Percentiles rank a stretch among this genome's conserved stretches.
Evolutionary conservation across 2,113 vertebrate genomes (phyloP).

Genomic region (Perca fluviatilis): DNA sequence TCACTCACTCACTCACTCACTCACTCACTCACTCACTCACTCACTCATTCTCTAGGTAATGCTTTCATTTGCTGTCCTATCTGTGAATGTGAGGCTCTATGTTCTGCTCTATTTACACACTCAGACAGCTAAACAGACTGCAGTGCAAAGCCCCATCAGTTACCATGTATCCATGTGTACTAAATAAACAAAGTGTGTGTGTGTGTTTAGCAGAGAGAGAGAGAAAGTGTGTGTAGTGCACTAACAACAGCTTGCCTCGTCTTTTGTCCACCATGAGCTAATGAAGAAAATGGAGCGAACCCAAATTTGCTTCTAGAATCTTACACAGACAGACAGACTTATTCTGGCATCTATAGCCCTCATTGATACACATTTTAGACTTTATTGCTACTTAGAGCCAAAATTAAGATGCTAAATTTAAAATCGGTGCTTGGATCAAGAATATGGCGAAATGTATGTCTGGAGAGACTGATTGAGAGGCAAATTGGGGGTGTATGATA

Average conservation of each 20-base stretch:
- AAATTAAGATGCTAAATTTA: neutral
- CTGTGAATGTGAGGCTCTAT: neutral
- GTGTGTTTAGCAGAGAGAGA: neutral
- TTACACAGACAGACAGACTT: conserved; percentile 7
- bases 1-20: neutral
- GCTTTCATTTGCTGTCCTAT: neutral
- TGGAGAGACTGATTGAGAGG: too few species aligned
- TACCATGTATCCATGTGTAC: conserved; percentile 39
- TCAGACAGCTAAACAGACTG: conserved; percentile 42
- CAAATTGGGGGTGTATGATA: too few species aligned
- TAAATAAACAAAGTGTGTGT: conserved; percentile 28
- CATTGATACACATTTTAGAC: neutral
- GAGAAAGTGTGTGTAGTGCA: conserved; percentile 7
- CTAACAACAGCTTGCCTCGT: conserved; percentile 50
- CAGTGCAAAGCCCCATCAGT: conserved; percentile 48
- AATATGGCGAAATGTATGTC: too few species aligned
- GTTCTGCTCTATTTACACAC: conserved; percentile 29
- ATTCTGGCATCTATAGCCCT: conserved; percentile 9
- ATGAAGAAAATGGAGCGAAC: conserved; percentile 47
- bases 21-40: neutral
- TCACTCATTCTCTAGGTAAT: neutral
- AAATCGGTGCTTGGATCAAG: neutral
- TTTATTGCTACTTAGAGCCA: too few species aligned
- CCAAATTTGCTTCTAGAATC: conserved; percentile 16
- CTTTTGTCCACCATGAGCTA: conserved; percentile 19